Evolutionary conservation across 2,888 invertebrate species (phyloP), one percentile per base, ranked within the genome.

Genomic region (Arrhopalites spinosus): DNA sequence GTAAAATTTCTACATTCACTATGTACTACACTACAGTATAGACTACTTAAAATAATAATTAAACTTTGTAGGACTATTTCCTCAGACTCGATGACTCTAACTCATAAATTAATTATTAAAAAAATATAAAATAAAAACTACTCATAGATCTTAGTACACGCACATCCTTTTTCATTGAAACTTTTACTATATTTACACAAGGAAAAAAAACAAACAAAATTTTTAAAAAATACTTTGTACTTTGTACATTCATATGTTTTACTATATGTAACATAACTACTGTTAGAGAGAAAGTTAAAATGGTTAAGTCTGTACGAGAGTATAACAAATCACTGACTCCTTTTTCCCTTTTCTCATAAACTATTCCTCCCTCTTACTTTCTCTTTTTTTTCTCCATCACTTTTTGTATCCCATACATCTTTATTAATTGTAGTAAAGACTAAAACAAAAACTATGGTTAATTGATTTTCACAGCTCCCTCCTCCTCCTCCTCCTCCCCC

Each of bases 301-400:
- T 47, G 47, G 47, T n/a, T 47, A 13, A 59, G 25, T 59, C 25
- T 23, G 17, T 59, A 27, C 11, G 5, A 25, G 1, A 59, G 2
- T 25, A 59, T 27, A 23, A 25, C 59, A 25, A 59, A 59, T 59
- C 59, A 59, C 59, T 59, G 59, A 23, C 59, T 59, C 25, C n/a
- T n/a, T n/a, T n/a, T n/a, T n/a, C n/a, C n/a, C n/a, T n/a, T n/a
- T n/a, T n/a, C 59, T 59, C 59, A 59, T 59, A 59, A 23, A 59
- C 59, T 25, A 27, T 25, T 13, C 23, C 59, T 25, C 25, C 25
- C 25, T 13, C n/a, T 3, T 13, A 15, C 27, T 25, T 20, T 25
- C 25, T 27, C 25, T 27, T 36, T 25, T 25, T n/a, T 50, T 15
- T 17, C 59, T 59, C 13, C 25, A 1, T 25, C 59, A 23, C 59